A percentile compares a stretch with the other conserved stretches of the same genome.
phyloP scores from a whole-genome alignment of 1,140 invertebrate species.

The Argopecten irradians region DNA sequence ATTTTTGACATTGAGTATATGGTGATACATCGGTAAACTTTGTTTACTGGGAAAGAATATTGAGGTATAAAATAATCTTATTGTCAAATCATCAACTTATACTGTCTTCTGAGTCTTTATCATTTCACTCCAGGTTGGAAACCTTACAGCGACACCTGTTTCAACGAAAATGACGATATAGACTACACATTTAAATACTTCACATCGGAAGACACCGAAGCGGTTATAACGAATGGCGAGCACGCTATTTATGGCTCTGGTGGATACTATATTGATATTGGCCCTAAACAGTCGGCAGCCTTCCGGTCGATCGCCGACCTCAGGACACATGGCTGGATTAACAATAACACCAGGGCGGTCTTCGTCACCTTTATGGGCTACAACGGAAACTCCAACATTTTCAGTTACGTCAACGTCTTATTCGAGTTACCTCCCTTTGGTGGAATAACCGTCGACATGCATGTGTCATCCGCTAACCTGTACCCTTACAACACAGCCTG shows the following conservation, averaged over 20 bases:
- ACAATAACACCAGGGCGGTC: conserved; percentile 77
- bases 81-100: neutral
- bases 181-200: conserved; percentile 41
- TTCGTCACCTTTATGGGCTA: conserved; percentile 79
- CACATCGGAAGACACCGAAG: neutral
- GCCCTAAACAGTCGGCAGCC: conserved; percentile 42
- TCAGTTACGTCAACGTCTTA: conserved; percentile 64
- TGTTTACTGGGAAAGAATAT: neutral
- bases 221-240: conserved; percentile 17
- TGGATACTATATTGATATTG: conserved; percentile 46
- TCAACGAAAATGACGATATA: conserved; percentile 45
- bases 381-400: conserved; percentile 77
- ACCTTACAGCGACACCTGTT: conserved; percentile 39
- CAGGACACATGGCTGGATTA: conserved; percentile 76
- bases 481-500: conserved; percentile 61
- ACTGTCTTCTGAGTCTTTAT: neutral
- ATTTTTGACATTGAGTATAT: neutral
- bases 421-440: conserved; percentile 78
- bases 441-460: neutral
- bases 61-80: neutral
- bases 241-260: conserved; percentile 33
- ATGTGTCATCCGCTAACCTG: conserved; percentile 48
- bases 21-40: neutral
- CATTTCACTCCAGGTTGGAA: conserved; percentile 35
- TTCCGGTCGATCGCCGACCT: conserved; percentile 65